Base-by-base conservation (phyloP, 2,888 invertebrate species). In the Pemphredon lugubris region DNA sequence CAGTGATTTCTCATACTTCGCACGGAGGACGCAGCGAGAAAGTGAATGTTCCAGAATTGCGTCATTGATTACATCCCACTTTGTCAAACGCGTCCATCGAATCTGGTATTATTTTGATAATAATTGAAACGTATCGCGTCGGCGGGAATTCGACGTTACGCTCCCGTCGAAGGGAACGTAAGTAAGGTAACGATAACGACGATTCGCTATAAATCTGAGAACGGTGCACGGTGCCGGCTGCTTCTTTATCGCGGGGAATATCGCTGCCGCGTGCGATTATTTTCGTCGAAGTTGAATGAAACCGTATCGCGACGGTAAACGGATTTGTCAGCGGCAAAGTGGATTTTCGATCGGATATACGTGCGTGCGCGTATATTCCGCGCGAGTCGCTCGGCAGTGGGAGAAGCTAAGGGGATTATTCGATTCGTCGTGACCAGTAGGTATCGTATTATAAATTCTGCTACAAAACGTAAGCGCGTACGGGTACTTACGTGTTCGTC, bases 401-500 rank as follows among this genome's bases (percentile, higher is more conserved):
- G 23, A 53, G 39, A 16, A 23, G 5, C 30, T 64, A 72, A 72
- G 61, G 40, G 72, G 69, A 78, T n/a, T n/a, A n/a, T 79, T 75
- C 63, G 59, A 73, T 47, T 42, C 45, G 20, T 40, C 13, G 18
- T 55, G 47, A 37, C 55, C 47, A 54, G 7, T 16, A 9, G 42
- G 39, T 30, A 42, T 55, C 50, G 67, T 55, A 66, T 51, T 59
- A 44, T 37, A 50, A 65, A 37, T 69, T n/a, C n/a, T n/a, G n/a
- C n/a, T n/a, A n/a, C n/a, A n/a, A n/a, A n/a, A n/a, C n/a, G 26
- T 34, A 18, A 57, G 26, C 14, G 58, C 21, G 50, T 7, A 37
- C 13, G 40, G 37, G 75, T 86, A 96, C 97, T 97, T 92, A 98
- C 98, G 92, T 97, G 97, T 92, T 98, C 98, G 92, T 99, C 98